Base-by-base conservation (phyloP, 2,797 vertebrate genomes). In the Pantherophis alleghaniensis region DNA sequence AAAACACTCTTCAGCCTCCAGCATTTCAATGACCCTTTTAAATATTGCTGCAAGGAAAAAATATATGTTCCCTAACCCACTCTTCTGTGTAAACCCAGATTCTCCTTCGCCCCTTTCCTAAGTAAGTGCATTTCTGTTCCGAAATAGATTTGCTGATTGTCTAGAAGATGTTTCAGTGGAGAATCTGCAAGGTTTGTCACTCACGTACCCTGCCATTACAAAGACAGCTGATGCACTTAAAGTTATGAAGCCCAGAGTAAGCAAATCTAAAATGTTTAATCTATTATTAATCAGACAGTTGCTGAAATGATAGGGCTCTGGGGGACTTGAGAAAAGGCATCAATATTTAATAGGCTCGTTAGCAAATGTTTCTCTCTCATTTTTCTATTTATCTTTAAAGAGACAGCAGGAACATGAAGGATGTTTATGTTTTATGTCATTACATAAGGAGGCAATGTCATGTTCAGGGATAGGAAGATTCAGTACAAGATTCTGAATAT, bases 221-320 rank as follows among this genome's bases (percentile, higher is more conserved):
- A 94, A 16, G 93, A 93, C 57, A 96, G 96, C 95, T 96, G 95
- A 97, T 97, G 95, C 95, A 96, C 94, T 97, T 96, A 96, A 96
- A 97, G 97, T 97, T 96, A 97, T 1, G 16, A 97, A 98, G 96
- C 94, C 94, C 94, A 97, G 96, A 97, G 96, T 97, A 98, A 98
- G 97, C 97, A 97, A 97, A 97, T 97, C 97, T 96, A 96, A 98
- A 97, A 95, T 96, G 96, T 98, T 98, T 98, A 98, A 98, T 98
- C 97, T 98, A 98, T 98, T 98, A 98, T 98, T 98, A 98, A 98
- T 98, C 97, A 97, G 94, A 94, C 95, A 95, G 97, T 95, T 97
- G 96, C 97, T 97, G 96, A 97, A 98, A 97, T 96, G 97, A 98
- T 97, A 97, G 96, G 95, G 95, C 97, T 98, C 96, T 94, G 79